Percentiles rank a stretch among this genome's conserved stretches.
Evolutionary conservation across 2,888 invertebrate species (phyloP).

Genomic region (Caenorhabditis sp.): DNA sequence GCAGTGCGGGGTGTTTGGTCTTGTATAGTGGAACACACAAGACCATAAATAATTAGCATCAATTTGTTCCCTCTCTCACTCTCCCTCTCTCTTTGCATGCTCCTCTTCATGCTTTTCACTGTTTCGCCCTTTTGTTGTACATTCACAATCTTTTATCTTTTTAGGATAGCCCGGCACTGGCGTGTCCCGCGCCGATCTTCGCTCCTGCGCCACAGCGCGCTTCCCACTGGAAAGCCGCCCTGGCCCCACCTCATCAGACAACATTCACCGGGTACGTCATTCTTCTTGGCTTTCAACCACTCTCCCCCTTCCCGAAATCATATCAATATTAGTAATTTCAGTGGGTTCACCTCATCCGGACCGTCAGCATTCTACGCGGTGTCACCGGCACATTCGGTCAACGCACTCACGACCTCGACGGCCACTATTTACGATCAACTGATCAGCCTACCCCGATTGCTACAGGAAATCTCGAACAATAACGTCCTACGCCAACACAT

Average conservation of each 20-base stretch:
- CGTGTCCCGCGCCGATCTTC: conserved; percentile 65
- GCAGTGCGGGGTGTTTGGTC: background rate
- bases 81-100: too few relatives aligned
- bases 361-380: conserved; percentile 70
- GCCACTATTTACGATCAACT: conserved; percentile 63
- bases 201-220: conserved; percentile 60
- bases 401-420: conserved; percentile 39
- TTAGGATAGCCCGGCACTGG: conserved; percentile 68
- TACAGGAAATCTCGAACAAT: conserved; percentile 47
- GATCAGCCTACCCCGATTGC: conserved; percentile 69
- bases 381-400: conserved; percentile 38
- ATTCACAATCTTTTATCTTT: conserved; percentile 14
- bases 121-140: conserved; percentile 10
- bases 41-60: background rate
- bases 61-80: background rate
- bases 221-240: conserved; percentile 56
- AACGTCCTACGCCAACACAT: conserved; percentile 69
- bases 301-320: too few relatives aligned
- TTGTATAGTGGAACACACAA: background rate
- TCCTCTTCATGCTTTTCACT: background rate
- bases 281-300: background rate
- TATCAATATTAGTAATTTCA: too few relatives aligned
- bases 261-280: conserved; percentile 45
- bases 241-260: conserved; percentile 55
- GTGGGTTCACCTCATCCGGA: conserved; percentile 54